phyloP scores from a whole-genome alignment of 1,140 invertebrate genomes.

The Doryteuthis pealeii region DNA sequence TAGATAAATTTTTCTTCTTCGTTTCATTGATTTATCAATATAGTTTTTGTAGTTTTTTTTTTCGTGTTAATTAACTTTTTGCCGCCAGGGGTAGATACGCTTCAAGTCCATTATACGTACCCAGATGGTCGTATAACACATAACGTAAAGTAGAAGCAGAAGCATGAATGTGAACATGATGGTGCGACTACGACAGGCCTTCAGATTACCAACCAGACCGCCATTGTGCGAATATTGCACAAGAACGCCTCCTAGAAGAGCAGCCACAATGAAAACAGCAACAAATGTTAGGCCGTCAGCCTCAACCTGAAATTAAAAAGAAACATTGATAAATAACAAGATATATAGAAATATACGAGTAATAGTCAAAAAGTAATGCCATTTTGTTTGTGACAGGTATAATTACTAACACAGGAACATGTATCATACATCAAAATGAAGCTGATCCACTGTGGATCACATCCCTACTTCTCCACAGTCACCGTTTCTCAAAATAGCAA shows the following conservation, averaged over 20 bases:
- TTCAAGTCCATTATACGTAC: constrained; percentile 50
- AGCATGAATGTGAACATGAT: constrained; percentile 47
- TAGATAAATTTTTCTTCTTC: too few species aligned
- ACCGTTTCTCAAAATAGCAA: too few species aligned
- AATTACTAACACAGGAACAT: too few species aligned
- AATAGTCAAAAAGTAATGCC: constrained; percentile 27
- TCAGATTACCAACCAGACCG: constrained; percentile 31
- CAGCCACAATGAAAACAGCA: constrained; percentile 27
- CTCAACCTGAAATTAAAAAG: constrained; percentile 19
- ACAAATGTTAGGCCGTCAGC: constrained; percentile 26
- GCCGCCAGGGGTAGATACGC: constrained; percentile 20
- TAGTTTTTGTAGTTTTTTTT: too few species aligned
- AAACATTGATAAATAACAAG: neutral
- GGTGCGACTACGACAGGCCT: constrained; percentile 44
- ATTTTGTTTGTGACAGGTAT: too few species aligned
- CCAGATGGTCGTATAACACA: constrained; percentile 53
- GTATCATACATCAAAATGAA: too few species aligned
- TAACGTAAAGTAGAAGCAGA: constrained; percentile 47
- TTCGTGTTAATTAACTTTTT: neutral
- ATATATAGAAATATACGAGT: neutral
- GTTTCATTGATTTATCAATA: too few species aligned
- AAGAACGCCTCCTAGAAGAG: constrained; percentile 29
- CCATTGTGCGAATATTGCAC: constrained; percentile 29
- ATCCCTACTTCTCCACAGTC: too few species aligned
- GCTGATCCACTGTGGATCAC: too few species aligned